Conservation (phyloP, 2,113 vertebrate genomes). For the Hippocampus comes region DNA sequence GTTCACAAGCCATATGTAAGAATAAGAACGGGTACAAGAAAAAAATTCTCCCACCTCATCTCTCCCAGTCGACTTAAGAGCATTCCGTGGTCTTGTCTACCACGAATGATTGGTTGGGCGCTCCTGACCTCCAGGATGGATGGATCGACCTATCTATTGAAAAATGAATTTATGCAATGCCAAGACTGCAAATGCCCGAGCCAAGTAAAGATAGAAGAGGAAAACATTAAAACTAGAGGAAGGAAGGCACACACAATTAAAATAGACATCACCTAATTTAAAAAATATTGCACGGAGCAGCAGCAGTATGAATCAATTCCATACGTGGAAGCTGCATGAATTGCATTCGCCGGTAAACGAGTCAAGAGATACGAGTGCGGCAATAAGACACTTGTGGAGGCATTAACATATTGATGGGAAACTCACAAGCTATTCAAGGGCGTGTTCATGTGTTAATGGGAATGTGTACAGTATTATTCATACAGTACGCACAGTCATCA, state of each 20-base stretch:
- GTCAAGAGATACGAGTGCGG: constrained; percentile 24
- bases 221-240: neutral
- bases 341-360: constrained; percentile 21
- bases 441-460: neutral
- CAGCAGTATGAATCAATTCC: constrained; percentile 4
- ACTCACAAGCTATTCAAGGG: neutral
- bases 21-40: too few species aligned
- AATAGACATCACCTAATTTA: neutral
- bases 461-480: neutral
- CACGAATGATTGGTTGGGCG: too few species aligned
- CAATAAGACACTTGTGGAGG: constrained; percentile 27
- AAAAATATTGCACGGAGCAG: constrained; percentile 20
- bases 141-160: neutral
- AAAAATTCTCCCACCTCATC: too few species aligned
- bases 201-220: neutral
- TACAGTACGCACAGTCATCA: neutral
- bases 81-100: neutral
- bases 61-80: too few species aligned
- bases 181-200: neutral
- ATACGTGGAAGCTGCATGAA: constrained; percentile 5
- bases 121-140: too few species aligned
- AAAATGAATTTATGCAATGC: neutral
- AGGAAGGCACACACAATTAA: neutral
- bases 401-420: constrained; percentile 56
- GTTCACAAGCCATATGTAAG: too few species aligned